phyloP scores from a whole-genome alignment of 2,797 vertebrate species.

The Fistularia commersonii region DNA sequence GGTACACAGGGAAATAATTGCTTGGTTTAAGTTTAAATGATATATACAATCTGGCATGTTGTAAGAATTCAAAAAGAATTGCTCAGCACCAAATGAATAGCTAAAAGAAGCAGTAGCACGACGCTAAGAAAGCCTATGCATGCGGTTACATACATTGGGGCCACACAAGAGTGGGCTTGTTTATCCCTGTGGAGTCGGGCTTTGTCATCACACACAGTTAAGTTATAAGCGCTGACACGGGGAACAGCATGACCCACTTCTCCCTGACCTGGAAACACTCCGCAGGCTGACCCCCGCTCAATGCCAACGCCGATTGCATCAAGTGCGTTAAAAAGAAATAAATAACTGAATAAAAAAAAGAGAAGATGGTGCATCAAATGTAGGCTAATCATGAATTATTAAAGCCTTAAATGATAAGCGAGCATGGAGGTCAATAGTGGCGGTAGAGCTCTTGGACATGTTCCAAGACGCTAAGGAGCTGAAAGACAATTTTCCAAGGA shows the following conservation, averaged over 20 bases:
- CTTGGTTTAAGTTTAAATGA: too few relatives aligned
- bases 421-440: constrained; percentile 28
- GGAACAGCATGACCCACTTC: constrained; percentile 77
- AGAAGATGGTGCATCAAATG: constrained; percentile 30
- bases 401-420: constrained; percentile 43
- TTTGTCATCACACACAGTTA: constrained; percentile 62
- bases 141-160: constrained; percentile 25
- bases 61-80: too few relatives aligned
- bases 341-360: background rate
- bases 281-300: constrained; percentile 50
- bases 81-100: too few relatives aligned
- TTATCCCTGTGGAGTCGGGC: constrained; percentile 54
- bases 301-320: constrained; percentile 37
- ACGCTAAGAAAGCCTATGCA: constrained; percentile 5
- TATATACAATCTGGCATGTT: too few relatives aligned
- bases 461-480: constrained; percentile 12
- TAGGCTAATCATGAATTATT: constrained; percentile 59
- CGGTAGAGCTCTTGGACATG: constrained; percentile 19
- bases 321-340: constrained; percentile 13
- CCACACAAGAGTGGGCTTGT: constrained; percentile 45
- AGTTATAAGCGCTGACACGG: constrained; percentile 68
- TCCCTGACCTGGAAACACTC: constrained; percentile 72
- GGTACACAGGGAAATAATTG: too few relatives aligned
- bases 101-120: background rate
- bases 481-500: background rate